Evolutionary conservation across 2,888 invertebrate genomes (phyloP).

Genomic region (Syrista parreyssii): DNA sequence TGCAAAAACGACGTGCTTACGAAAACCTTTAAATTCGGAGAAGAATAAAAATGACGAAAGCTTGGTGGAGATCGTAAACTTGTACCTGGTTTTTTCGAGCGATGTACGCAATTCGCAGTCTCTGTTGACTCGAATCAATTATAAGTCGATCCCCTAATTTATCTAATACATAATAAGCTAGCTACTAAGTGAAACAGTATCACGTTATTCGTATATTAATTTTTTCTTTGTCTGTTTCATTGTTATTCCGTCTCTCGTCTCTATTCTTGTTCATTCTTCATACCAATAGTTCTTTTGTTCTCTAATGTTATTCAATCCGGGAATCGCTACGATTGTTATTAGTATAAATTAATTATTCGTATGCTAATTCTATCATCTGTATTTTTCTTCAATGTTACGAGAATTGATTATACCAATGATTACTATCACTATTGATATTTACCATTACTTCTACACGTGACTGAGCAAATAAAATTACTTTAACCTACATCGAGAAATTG

Average conservation of each 20-base stretch:
- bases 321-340: not conserved
- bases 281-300: not conserved
- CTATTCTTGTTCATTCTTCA: not conserved
- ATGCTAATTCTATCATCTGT: not conserved
- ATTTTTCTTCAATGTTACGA: not conserved
- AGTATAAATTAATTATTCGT: not conserved
- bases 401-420: not conserved
- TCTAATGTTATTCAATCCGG: not conserved
- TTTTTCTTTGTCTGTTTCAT: not conserved
- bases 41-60: not conserved
- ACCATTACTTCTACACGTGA: not conserved
- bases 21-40: too few relatives aligned
- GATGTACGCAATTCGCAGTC: conserved; percentile 4
- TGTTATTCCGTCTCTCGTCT: not conserved
- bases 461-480: not conserved
- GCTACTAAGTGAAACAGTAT: not conserved
- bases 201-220: not conserved
- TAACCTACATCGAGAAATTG: not conserved
- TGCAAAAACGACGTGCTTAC: not conserved
- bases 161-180: not conserved
- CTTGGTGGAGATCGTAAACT: not conserved
- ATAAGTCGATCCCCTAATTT: not conserved
- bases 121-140: not conserved
- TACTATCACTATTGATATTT: not conserved
- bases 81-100: conserved; percentile 11